A percentile compares a stretch with the other conserved stretches of the same genome.
Conservation (phyloP, 1,140 invertebrate species). For the Glossosoma conforme region DNA sequence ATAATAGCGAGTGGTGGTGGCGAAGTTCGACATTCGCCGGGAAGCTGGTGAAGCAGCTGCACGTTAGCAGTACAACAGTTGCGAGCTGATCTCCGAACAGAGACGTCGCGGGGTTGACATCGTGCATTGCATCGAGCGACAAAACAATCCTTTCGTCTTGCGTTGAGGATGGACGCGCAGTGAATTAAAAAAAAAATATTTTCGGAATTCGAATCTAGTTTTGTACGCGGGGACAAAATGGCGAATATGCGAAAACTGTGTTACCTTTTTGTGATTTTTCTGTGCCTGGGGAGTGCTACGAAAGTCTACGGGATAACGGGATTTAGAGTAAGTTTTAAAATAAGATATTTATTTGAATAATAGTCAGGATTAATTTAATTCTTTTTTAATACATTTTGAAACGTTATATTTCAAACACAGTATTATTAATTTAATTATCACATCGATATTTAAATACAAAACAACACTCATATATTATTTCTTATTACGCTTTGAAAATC, state of each 20-base stretch:
- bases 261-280: constrained; percentile 19
- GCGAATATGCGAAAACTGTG: constrained; percentile 17
- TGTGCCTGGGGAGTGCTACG: constrained; percentile 18
- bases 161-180: too few species aligned
- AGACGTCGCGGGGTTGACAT: not conserved
- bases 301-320: constrained; percentile 21
- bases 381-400: too few species aligned
- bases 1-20: constrained; percentile 17
- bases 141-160: too few species aligned
- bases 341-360: too few species aligned
- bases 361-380: too few species aligned
- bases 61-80: constrained; percentile 8
- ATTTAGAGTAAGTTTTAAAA: constrained; percentile 23
- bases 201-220: constrained; percentile 17
- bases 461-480: too few species aligned
- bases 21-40: constrained; percentile 18
- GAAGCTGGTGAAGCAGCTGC: constrained; percentile 11
- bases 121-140: too few species aligned
- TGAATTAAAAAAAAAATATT: too few species aligned
- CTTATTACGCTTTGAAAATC: too few species aligned
- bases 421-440: too few species aligned
- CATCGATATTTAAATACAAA: too few species aligned
- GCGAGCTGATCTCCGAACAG: not conserved
- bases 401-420: too few species aligned
- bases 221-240: constrained; percentile 23